Percentiles rank a stretch among this genome's conserved stretches.
Evolutionary conservation across 2,797 vertebrate genomes (phyloP).

Genomic region (Leptodactylus fallax): DNA sequence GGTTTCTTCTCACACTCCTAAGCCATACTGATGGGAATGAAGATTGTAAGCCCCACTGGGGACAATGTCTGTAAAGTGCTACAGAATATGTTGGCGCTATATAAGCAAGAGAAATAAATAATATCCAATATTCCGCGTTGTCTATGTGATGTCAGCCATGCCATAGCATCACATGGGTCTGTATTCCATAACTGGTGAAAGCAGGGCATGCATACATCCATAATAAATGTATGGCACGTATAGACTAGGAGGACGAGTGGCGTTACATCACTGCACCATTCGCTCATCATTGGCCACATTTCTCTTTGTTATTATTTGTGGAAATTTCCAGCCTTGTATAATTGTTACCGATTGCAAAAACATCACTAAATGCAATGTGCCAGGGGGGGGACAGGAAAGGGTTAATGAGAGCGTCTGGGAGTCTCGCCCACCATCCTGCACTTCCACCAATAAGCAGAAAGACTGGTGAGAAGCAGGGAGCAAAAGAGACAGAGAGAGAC

Average conservation of each 20-base stretch:
- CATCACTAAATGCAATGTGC: slow-evolving; percentile 32
- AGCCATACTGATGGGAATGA: neutral
- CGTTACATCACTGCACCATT: neutral
- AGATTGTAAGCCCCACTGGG: too few species aligned
- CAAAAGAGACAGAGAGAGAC: slow-evolving; percentile 51
- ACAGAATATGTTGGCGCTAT: too few species aligned
- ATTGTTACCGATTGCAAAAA: slow-evolving; percentile 34
- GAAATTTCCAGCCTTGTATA: slow-evolving; percentile 43
- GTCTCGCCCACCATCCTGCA: slow-evolving; percentile 57
- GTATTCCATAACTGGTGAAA: neutral
- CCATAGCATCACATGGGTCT: neutral
- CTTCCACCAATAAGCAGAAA: slow-evolving; percentile 53
- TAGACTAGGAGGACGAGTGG: neutral
- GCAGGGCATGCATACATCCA: neutral
- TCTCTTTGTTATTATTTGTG: slow-evolving; percentile 47
- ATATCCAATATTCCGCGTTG: neutral
- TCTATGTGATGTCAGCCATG: neutral
- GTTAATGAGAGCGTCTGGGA: slow-evolving; percentile 59
- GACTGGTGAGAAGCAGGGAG: slow-evolving; percentile 43
- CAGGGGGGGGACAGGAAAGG: slow-evolving; percentile 28
- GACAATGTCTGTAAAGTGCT: too few species aligned
- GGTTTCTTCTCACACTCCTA: too few species aligned
- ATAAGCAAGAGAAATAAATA: neutral
- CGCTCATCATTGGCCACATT: slow-evolving; percentile 15
- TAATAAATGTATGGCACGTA: neutral